Evolutionary conservation across 2,888 invertebrate species (phyloP).

Genomic region (Megalurothrips usitatus): DNA sequence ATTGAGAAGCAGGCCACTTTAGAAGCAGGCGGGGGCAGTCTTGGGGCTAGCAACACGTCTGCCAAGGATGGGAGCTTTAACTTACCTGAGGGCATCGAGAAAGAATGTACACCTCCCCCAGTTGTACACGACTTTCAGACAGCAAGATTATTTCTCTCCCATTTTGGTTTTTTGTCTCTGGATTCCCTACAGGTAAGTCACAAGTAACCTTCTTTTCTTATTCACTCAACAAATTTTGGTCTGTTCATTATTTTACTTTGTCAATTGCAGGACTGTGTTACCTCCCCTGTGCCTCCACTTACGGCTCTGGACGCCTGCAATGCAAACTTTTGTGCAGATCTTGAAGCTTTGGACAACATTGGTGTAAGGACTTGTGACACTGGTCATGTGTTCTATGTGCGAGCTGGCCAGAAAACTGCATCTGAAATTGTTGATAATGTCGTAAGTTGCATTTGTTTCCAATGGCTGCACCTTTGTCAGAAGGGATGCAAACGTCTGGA

Average conservation of each 20-base stretch:
- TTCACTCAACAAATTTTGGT: neutral
- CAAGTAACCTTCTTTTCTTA: slow-evolving; percentile 6
- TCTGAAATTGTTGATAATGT: slow-evolving; percentile 78
- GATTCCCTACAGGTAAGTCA: slow-evolving; percentile 52
- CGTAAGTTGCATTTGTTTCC: slow-evolving; percentile 45
- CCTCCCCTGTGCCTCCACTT: slow-evolving; percentile 52
- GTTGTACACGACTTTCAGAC: slow-evolving; percentile 93
- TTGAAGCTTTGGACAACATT: slow-evolving; percentile 78
- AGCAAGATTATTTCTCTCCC: slow-evolving; percentile 87
- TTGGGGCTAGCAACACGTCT: neutral
- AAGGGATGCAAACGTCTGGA: neutral
- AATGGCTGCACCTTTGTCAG: too few species aligned
- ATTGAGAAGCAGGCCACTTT: slow-evolving; percentile 42
- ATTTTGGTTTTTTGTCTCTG: slow-evolving; percentile 80
- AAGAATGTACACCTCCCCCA: slow-evolving; percentile 71
- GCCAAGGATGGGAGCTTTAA: neutral
- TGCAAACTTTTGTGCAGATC: slow-evolving; percentile 69
- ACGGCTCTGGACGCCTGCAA: slow-evolving; percentile 66
- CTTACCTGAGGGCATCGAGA: slow-evolving; percentile 41
- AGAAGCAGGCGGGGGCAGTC: slow-evolving; percentile 43
- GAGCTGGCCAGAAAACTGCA: slow-evolving; percentile 73
- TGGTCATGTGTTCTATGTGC: slow-evolving; percentile 90
- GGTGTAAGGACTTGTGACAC: slow-evolving; percentile 86
- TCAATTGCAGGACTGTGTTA: slow-evolving; percentile 29
- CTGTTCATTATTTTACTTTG: slow-evolving; percentile 30